These are phyloP conservation scores for Hirundichthys speculiger DNA, from an alignment of 2,113 vertebrate genomes.

Conservation along the genomic window DNA sequence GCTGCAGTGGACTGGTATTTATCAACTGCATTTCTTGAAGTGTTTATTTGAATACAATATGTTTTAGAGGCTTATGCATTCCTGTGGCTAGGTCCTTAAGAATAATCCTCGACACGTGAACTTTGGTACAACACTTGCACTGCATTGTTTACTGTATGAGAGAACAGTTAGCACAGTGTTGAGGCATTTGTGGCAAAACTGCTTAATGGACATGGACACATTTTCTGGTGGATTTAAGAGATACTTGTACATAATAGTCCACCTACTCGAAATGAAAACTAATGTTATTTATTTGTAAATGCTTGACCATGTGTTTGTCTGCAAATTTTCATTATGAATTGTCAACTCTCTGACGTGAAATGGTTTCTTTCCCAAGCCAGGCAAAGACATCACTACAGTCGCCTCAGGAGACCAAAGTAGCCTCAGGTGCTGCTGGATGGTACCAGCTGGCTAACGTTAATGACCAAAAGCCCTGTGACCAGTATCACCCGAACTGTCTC, in stretches of 20 bases:
- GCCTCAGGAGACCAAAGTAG: constrained; percentile 39
- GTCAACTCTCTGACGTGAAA: too few relatives aligned
- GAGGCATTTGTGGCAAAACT: not conserved
- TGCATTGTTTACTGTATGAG: constrained; percentile 18
- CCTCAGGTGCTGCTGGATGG: constrained; percentile 40
- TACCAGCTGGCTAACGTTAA: constrained; percentile 43
- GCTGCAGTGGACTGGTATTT: constrained; percentile 31
- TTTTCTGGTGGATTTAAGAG: not conserved
- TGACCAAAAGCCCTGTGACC: constrained; percentile 13
- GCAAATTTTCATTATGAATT: too few relatives aligned
- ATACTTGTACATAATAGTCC: not conserved
- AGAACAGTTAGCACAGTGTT: constrained; percentile 5
- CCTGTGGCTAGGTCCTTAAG: constrained; percentile 26
- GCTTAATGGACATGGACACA: constrained; percentile 5
- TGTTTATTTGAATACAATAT: constrained; percentile 52
- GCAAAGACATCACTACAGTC: constrained; percentile 19
- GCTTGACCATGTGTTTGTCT: too few relatives aligned
- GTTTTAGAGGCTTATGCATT: constrained; percentile 38
- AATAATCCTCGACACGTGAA: constrained; percentile 21
- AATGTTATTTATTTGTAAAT: too few relatives aligned
- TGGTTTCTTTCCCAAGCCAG: constrained; percentile 27
- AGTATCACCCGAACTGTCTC: constrained; percentile 15
- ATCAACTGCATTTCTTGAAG: constrained; percentile 48
- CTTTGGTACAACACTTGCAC: constrained; percentile 3
- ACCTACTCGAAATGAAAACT: not conserved